Conservation (phyloP, 2,113 vertebrate genomes). For the Damaliscus lunatus region DNA sequence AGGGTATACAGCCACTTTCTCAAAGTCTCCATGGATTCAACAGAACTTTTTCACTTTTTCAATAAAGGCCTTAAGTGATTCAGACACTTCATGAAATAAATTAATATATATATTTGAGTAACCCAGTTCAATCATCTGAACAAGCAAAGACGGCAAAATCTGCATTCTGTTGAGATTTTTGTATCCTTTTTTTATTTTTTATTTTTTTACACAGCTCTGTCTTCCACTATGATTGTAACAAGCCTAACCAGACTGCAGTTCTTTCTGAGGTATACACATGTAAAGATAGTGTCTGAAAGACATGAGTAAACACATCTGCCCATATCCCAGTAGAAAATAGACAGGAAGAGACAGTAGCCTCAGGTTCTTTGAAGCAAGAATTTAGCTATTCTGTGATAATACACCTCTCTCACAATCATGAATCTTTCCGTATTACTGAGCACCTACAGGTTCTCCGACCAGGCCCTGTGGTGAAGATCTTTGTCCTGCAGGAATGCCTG, state of each 20-base stretch:
- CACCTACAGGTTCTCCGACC: not conserved
- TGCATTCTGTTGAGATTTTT: not conserved
- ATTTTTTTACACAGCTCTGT: not conserved
- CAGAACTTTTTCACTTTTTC: not conserved
- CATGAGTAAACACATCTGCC: not conserved
- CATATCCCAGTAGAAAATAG: not conserved
- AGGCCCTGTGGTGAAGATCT: not conserved
- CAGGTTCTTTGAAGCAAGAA: constrained; percentile 20
- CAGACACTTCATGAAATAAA: not conserved
- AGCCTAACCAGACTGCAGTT: not conserved
- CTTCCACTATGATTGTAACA: not conserved
- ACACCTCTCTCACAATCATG: not conserved
- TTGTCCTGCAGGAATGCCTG: not conserved
- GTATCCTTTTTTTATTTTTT: not conserved
- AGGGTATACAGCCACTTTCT: not conserved
- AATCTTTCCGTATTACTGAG: not conserved
- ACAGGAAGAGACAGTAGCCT: not conserved
- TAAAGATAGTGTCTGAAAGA: not conserved
- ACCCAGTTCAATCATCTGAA: not conserved
- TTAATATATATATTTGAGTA: not conserved
- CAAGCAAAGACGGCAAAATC: not conserved
- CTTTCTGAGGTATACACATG: not conserved
- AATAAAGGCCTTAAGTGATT: not conserved
- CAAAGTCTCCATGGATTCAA: not conserved
- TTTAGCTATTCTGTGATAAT: not conserved